Base-by-base conservation (phyloP, 2,888 invertebrate species). In the Petrolisthes cinctipes region DNA sequence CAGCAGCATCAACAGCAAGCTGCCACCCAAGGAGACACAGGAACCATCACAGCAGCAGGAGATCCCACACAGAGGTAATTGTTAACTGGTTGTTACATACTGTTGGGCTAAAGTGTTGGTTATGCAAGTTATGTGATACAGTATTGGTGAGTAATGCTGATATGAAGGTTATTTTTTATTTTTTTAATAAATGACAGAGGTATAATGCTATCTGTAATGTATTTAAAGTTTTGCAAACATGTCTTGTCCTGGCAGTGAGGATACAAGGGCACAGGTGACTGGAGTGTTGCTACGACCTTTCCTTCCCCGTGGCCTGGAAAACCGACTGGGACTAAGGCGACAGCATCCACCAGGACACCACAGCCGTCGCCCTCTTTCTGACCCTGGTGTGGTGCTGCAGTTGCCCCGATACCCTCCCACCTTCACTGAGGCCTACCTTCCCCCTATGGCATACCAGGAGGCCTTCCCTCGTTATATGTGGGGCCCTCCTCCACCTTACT, bases 401-500 rank as follows among this genome's bases (percentile, higher is more conserved):
- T 82, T 86, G 56, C 90, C 86, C n/a, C 90, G 86, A 9, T 90
- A 85, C 66, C 87, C 90, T 54, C 90, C 88, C 23, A 84, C 89
- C n/a, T 91, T 90, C 86, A 86, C 90, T 54, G 91, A 91, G 82
- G 89, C 88, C 66, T 90, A 90, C 66, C 85, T 90, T 5, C 91
- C 91, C 3, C 89, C 89, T 17, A 89, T 91, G 85, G 86, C 89
- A n/a, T 89, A 91, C 80, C 86, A 88, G 78, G 90, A 90, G n/a
- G 90, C 90, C 14, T 89, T 89, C 79, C 90, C 89, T 66, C 81
- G 90, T 4, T 93, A 95, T 93, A 92, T 97, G 23, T 97, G 97
- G 97, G 97, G 97, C 0, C 97, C 97, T 0, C 97, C 97, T 0
- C 97, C 97, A 0, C 97, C 97, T 0, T 97, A 97, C 92, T 92